Conservation (phyloP, 2,113 vertebrate genomes). For the Mormyrus iriodes region DNA sequence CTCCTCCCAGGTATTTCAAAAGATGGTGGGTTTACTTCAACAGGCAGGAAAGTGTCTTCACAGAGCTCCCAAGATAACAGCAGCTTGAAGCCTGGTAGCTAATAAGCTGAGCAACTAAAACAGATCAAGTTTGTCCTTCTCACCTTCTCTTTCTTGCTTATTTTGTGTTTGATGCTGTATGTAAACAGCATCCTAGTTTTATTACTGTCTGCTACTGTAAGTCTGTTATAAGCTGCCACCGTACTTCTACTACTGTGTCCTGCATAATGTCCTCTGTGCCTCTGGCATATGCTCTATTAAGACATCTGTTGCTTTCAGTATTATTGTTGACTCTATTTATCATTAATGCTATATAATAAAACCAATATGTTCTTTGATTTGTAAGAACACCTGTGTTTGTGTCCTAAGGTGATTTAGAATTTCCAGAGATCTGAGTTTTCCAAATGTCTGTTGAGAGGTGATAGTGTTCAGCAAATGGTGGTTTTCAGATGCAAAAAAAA, state of each 20-base stretch:
- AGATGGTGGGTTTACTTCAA: not conserved
- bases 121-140: not conserved
- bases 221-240: not conserved
- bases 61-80: not conserved
- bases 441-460: not conserved
- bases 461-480: not conserved
- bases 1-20: not conserved
- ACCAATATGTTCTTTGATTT: not conserved
- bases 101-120: not conserved
- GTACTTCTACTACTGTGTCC: not conserved
- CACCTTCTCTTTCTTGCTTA: not conserved
- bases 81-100: not conserved
- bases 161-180: not conserved
- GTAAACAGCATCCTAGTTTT: not conserved
- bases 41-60: not conserved
- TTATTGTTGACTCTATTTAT: not conserved
- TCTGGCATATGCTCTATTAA: not conserved
- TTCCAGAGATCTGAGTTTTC: not conserved
- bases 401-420: not conserved
- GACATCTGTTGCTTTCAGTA: not conserved
- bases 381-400: not conserved
- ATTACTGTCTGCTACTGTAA: not conserved
- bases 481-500: not conserved
- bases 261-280: not conserved
- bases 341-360: not conserved